A percentile compares a stretch with the other conserved stretches of the same genome.
These are phyloP conservation scores for Homarus americanus DNA, from an alignment of 1,140 invertebrate species.

Conservation along the genomic window DNA sequence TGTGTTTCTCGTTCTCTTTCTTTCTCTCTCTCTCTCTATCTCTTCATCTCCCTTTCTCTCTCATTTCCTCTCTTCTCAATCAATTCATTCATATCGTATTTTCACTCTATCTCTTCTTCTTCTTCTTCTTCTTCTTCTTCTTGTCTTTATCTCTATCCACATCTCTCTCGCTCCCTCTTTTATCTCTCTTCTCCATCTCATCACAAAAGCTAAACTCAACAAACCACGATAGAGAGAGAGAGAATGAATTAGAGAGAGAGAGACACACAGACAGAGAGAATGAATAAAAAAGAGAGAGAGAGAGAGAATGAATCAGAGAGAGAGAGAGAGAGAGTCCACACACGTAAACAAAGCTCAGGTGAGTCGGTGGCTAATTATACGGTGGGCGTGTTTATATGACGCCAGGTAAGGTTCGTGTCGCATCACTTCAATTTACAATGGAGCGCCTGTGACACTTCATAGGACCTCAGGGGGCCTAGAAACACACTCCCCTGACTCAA, in stretches of 20 bases:
- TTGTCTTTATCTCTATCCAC: background rate
- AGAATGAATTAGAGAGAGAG: too few species aligned
- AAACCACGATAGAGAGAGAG: too few species aligned
- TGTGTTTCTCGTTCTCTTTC: background rate
- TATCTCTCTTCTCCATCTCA: background rate
- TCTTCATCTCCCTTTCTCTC: background rate
- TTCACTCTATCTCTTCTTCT: background rate
- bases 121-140: background rate
- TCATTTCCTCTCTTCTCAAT: background rate
- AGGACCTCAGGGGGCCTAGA: background rate
- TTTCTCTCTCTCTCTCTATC: background rate
- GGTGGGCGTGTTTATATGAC: constrained; percentile 14
- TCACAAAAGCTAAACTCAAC: too few species aligned
- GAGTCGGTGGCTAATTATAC: constrained; percentile 30
- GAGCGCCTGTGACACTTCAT: background rate
- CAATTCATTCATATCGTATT: too few species aligned
- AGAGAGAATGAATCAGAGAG: too few species aligned
- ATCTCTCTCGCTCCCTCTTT: background rate
- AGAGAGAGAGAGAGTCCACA: too few species aligned
- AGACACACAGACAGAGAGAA: too few species aligned
- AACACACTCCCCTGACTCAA: too few species aligned
- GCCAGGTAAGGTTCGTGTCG: background rate
- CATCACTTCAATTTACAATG: constrained; percentile 29
- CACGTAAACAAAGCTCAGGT: constrained; percentile 15
- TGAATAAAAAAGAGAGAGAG: too few species aligned